A percentile compares a stretch with the other conserved stretches of the same genome.
Conservation (phyloP, 1,140 invertebrate genomes). For the Probaryconus sp. region DNA sequence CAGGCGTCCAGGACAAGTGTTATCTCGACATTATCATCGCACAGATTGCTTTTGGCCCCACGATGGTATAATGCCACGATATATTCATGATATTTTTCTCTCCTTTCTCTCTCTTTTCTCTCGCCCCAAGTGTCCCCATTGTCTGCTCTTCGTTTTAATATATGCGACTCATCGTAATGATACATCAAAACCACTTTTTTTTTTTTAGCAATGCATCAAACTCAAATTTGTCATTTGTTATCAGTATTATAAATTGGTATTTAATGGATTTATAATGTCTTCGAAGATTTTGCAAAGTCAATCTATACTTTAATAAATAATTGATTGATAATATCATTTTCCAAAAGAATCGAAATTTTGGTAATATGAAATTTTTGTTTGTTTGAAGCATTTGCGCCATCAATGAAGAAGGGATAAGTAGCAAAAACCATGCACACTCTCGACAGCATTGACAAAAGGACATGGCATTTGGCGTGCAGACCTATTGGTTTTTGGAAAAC, state of each 20-base stretch:
- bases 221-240: slow-evolving; percentile 22
- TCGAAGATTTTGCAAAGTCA: no score
- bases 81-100: slow-evolving; percentile 55
- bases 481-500: slow-evolving; percentile 65
- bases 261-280: slow-evolving; percentile 4
- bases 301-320: no score
- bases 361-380: slow-evolving; percentile 4
- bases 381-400: slow-evolving; percentile 10
- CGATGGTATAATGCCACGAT: slow-evolving; percentile 58
- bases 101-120: no score
- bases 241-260: slow-evolving; percentile 10
- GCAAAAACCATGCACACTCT: slow-evolving; percentile 34
- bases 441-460: slow-evolving; percentile 55
- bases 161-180: slow-evolving; percentile 8
- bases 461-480: slow-evolving; percentile 59
- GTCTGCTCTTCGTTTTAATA: slow-evolving; percentile 10
- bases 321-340: no score
- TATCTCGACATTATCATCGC: slow-evolving; percentile 69
- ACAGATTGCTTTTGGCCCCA: slow-evolving; percentile 66
- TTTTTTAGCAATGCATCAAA: slow-evolving; percentile 30
- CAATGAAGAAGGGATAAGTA: slow-evolving; percentile 34
- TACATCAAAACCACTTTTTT: slow-evolving; percentile 43
- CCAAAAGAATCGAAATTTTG: no score
- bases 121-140: slow-evolving; percentile 35
- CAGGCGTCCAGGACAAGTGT: slow-evolving; percentile 59